These are phyloP conservation scores for Volucella bombylans DNA, from an alignment of 2,888 invertebrate genomes.

Conservation along the genomic window DNA sequence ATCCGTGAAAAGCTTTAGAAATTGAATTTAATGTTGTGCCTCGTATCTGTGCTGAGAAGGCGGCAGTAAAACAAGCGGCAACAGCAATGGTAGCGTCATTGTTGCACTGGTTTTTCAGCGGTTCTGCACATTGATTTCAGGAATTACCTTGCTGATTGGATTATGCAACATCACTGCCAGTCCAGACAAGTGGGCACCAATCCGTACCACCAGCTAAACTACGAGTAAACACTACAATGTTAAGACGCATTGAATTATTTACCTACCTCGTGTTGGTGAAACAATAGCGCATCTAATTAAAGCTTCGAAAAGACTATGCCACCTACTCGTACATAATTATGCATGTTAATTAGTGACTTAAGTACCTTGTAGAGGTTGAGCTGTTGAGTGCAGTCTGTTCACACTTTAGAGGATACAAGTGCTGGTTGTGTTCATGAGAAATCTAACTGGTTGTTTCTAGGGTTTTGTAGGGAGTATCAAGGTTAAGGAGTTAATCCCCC, in stretches of 20 bases:
- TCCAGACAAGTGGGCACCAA: constrained; percentile 39
- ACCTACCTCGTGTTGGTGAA: neutral
- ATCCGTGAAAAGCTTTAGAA: constrained; percentile 32
- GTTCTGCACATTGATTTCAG: constrained; percentile 48
- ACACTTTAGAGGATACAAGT: constrained; percentile 3
- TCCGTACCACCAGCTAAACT: neutral
- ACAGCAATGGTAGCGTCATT: neutral
- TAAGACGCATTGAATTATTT: constrained; percentile 10
- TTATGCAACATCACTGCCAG: constrained; percentile 29
- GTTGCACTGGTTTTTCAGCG: constrained; percentile 30
- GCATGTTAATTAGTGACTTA: constrained; percentile 27
- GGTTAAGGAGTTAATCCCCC: too few species aligned
- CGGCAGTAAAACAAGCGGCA: neutral
- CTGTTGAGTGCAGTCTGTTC: constrained; percentile 7
- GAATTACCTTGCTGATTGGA: constrained; percentile 14
- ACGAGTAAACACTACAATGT: neutral
- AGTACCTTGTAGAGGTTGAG: constrained; percentile 9
- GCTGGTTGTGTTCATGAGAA: neutral
- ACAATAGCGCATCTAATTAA: constrained; percentile 41
- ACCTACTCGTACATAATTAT: constrained; percentile 8
- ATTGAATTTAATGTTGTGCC: constrained; percentile 11
- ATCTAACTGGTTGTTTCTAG: too few species aligned
- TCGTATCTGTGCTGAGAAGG: too few species aligned
- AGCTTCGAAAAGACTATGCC: constrained; percentile 11
- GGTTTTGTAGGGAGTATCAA: too few species aligned